Conservation (phyloP, 2,888 invertebrate species). For the Spilarctia lutea region DNA sequence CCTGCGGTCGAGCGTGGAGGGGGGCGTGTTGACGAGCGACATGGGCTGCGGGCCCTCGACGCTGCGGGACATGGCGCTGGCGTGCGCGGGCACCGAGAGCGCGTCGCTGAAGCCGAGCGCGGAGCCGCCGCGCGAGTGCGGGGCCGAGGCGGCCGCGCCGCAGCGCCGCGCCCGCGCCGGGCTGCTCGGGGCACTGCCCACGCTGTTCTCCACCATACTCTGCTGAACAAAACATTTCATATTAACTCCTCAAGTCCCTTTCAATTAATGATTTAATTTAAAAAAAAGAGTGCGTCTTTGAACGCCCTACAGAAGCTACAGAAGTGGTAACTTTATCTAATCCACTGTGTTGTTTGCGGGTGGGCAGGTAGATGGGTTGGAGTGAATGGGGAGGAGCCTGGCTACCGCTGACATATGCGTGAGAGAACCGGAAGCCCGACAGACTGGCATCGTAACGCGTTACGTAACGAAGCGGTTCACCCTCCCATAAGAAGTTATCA, state of each 20-base stretch:
- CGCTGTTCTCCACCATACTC: conserved; percentile 84
- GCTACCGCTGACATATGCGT: too few relatives aligned
- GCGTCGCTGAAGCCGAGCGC: conserved; percentile 75
- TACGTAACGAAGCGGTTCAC: too few relatives aligned
- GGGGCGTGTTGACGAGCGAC: conserved; percentile 62
- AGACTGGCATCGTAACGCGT: too few relatives aligned
- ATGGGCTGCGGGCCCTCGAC: conserved; percentile 81
- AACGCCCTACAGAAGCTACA: too few relatives aligned
- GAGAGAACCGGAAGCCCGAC: too few relatives aligned
- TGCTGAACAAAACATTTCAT: conserved; percentile 36
- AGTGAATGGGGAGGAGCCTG: too few relatives aligned
- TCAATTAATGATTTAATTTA: neutral
- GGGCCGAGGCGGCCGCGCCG: conserved; percentile 51
- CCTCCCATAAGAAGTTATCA: too few relatives aligned
- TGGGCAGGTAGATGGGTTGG: too few relatives aligned
- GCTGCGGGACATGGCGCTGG: conserved; percentile 84
- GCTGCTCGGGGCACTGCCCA: conserved; percentile 88
- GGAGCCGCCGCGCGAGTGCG: conserved; percentile 80
- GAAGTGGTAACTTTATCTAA: too few relatives aligned
- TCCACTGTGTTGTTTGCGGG: too few relatives aligned
- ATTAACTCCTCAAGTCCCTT: too few relatives aligned
- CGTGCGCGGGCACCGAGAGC: conserved; percentile 62
- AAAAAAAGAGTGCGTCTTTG: too few relatives aligned
- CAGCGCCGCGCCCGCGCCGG: conserved; percentile 67
- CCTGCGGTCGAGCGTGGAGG: conserved; percentile 86